Percentiles rank a stretch among this genome's conserved stretches.
These are phyloP conservation scores for Upupa epops DNA, from an alignment of 2,113 vertebrate genomes.

Conservation along the genomic window DNA sequence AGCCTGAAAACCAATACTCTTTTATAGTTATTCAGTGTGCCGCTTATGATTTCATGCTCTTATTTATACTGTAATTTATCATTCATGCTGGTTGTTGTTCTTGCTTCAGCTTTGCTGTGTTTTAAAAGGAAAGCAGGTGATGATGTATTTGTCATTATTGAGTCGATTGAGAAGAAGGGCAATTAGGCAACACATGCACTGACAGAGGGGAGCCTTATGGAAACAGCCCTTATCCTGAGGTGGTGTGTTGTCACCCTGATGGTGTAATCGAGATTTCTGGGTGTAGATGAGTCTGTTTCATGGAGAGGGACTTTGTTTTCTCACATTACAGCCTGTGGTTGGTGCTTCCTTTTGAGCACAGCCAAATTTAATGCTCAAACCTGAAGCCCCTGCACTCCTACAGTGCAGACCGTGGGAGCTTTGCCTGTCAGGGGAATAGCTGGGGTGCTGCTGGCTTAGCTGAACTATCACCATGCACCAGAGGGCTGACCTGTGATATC, in stretches of 20 bases:
- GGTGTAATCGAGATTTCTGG: background rate
- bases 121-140: background rate
- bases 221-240: background rate
- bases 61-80: background rate
- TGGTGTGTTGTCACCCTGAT: background rate
- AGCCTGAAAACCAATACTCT: conserved; percentile 19
- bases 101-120: background rate
- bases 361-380: background rate
- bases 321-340: background rate
- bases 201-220: background rate
- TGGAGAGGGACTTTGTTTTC: background rate
- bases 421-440: background rate
- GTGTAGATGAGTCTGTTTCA: background rate
- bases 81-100: background rate
- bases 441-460: background rate
- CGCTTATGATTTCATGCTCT: conserved; percentile 14
- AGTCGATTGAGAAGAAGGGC: background rate
- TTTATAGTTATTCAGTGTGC: background rate
- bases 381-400: background rate
- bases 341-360: background rate
- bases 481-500: background rate
- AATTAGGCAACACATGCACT: background rate
- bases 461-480: fast-evolving
- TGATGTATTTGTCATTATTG: background rate
- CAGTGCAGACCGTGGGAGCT: background rate